Conservation (phyloP, 2,797 vertebrate species). For the Sebastes umbrosus region DNA sequence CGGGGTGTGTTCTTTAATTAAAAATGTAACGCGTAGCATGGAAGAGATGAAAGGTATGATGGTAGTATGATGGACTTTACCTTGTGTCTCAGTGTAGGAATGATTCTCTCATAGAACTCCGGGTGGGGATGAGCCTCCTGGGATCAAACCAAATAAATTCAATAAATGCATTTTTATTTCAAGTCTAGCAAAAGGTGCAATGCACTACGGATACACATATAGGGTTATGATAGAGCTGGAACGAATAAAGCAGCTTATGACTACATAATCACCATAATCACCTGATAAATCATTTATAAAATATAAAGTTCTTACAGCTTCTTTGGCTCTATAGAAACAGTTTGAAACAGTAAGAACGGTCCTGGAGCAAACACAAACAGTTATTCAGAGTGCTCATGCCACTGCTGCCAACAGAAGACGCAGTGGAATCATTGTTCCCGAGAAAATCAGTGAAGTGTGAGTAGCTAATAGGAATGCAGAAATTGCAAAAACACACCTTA, state of each 20-base stretch:
- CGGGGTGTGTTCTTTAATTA: neutral
- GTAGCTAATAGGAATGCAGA: neutral
- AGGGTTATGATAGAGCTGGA: neutral
- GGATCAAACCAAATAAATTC: neutral
- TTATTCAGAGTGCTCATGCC: neutral
- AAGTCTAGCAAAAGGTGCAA: neutral
- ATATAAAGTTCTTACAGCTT: neutral
- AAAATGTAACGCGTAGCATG: neutral
- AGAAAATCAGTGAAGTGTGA: neutral
- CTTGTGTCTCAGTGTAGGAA: slow-evolving; percentile 77
- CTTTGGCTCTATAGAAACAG: neutral
- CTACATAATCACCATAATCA: neutral
- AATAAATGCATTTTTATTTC: neutral
- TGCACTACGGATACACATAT: neutral
- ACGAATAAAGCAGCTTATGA: neutral
- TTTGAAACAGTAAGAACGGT: neutral
- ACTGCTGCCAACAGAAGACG: neutral
- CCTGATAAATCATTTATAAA: neutral
- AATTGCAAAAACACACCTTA: slow-evolving; percentile 72
- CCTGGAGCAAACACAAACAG: neutral
- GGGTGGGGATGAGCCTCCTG: slow-evolving; percentile 80
- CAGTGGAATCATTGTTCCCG: neutral
- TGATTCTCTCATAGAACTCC: slow-evolving; percentile 82
- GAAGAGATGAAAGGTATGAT: neutral
- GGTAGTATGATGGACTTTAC: slow-evolving; percentile 38